Evolutionary conservation across 1,140 invertebrate species (phyloP).

Genomic region (Cotesia chilonis): DNA sequence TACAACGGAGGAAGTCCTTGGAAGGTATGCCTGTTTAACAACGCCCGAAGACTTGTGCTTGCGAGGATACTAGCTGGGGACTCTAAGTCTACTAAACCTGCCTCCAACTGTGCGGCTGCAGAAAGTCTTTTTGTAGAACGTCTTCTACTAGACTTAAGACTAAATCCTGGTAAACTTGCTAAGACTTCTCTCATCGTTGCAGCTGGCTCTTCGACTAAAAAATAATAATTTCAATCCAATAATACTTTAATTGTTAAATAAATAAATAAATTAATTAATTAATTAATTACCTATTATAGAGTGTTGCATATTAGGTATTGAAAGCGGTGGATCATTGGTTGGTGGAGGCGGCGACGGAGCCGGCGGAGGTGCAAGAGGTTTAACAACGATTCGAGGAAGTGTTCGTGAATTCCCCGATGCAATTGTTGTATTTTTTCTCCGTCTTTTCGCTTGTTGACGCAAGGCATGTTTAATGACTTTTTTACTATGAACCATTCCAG

Average conservation of each 20-base stretch:
- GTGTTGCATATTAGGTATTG: constrained; percentile 54
- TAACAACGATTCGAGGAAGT: constrained; percentile 75
- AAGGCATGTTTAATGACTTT: constrained; percentile 76
- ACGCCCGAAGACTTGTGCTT: constrained; percentile 86
- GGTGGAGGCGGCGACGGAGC: constrained; percentile 50
- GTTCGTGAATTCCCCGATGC: constrained; percentile 74
- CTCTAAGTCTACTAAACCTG: constrained; percentile 93
- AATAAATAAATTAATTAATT: background rate
- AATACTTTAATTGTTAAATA: constrained; percentile 6
- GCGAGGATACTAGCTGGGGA: constrained; percentile 96
- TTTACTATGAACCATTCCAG: constrained; percentile 66
- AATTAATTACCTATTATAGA: constrained; percentile 50
- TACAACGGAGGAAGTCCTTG: constrained; percentile 85
- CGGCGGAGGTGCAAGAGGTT: constrained; percentile 73
- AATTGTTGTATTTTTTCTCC: constrained; percentile 79
- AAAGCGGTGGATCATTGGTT: constrained; percentile 52
- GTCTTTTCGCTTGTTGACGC: constrained; percentile 80
- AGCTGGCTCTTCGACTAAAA: constrained; percentile 59
- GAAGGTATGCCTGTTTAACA: constrained; percentile 93
- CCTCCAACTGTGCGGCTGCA: constrained; percentile 90
- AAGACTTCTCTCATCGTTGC: constrained; percentile 86
- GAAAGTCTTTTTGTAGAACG: constrained; percentile 84
- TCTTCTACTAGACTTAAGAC: constrained; percentile 80
- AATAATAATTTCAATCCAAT: constrained; percentile 4
- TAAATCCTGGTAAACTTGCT: constrained; percentile 90